Conservation (phyloP, 2,888 invertebrate genomes). For the Tholera decimalis region DNA sequence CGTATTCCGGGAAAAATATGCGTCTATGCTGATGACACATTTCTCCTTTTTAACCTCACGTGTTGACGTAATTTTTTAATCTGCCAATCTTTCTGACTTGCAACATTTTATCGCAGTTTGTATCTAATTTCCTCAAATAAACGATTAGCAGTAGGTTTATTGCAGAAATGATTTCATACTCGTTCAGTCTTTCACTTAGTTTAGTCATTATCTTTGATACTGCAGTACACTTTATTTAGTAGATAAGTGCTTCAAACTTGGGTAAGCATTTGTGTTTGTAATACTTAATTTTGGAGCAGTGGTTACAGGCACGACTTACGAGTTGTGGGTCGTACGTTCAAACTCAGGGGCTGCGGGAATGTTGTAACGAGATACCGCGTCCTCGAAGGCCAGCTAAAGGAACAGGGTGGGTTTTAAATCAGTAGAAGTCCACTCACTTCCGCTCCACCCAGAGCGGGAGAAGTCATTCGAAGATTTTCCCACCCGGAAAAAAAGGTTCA, state of each 20-base stretch:
- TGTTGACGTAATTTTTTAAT: conserved; percentile 24
- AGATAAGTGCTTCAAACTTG: not conserved
- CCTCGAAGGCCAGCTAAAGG: too few species aligned
- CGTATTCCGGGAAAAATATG: not conserved
- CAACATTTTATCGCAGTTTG: conserved; percentile 1
- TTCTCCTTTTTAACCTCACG: not conserved
- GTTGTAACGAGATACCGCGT: too few species aligned
- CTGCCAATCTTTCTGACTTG: conserved; percentile 13
- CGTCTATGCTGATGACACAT: not conserved
- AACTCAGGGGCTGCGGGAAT: too few species aligned
- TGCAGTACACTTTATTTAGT: not conserved
- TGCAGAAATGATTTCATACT: conserved; percentile 27
- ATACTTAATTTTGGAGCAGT: too few species aligned
- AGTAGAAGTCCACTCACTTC: too few species aligned
- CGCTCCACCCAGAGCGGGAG: too few species aligned
- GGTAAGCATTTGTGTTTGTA: not conserved
- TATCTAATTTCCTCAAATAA: conserved; percentile 28
- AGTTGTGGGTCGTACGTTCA: too few species aligned
- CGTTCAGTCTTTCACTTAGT: not conserved
- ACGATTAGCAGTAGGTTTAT: conserved; percentile 23
- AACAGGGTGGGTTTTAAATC: too few species aligned
- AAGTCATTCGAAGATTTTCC: too few species aligned
- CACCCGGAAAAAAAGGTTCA: too few species aligned
- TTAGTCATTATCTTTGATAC: not conserved
- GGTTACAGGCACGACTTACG: too few species aligned